Base-by-base conservation (phyloP, 2,113 vertebrate genomes). In the Pygoscelis antarcticus region DNA sequence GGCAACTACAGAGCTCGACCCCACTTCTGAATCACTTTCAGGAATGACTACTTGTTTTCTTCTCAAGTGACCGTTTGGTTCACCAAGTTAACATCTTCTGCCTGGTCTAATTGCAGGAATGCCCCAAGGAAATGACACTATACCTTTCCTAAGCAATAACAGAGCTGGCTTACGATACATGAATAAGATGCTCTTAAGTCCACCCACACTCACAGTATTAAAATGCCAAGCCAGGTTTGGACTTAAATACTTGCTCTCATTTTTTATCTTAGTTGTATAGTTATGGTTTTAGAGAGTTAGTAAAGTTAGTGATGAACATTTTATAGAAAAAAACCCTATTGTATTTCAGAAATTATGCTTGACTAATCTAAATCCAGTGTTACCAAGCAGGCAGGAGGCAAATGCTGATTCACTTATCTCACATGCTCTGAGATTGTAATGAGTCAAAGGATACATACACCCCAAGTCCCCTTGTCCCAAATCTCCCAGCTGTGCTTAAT, bases 381-480 rank as follows among this genome's bases (percentile, higher is more conserved):
- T 76, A 78, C 30, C 81, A 62, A 83, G 20, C 0, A 3, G n/a
- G 14, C 21, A 70, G 58, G 42, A 90, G 34, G 11, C 49, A 66
- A 58, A 22, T 66, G 44, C 25, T 42, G 3, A 4, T 82, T 57
- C 52, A 22, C 21, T 70, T 13, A 30, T 62, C 20, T 93, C 26
- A 7, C 11, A 3, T n/a, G 8, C n/a, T 76, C 65, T 61, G 47
- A 90, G 38, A 44, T 7, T 60, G 32, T 65, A 70, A 36, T 2
- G 3, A 71, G 11, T 61, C 55, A 83, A 82, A 66, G 46, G 32
- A 27, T 52, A 5, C 46, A 51, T 10, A 34, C 10, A n/a, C 6
- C 5, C 27, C 13, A 70, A 23, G 44, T 54, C 0, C 1, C 44
- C 8, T 27, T n/a, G 6, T 47, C n/a, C 27, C 2, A 3, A 69